Percentiles rank a stretch among this genome's conserved stretches.
Evolutionary conservation across 2,113 vertebrate genomes (phyloP).

Genomic region (Periophthalmus modestus): DNA sequence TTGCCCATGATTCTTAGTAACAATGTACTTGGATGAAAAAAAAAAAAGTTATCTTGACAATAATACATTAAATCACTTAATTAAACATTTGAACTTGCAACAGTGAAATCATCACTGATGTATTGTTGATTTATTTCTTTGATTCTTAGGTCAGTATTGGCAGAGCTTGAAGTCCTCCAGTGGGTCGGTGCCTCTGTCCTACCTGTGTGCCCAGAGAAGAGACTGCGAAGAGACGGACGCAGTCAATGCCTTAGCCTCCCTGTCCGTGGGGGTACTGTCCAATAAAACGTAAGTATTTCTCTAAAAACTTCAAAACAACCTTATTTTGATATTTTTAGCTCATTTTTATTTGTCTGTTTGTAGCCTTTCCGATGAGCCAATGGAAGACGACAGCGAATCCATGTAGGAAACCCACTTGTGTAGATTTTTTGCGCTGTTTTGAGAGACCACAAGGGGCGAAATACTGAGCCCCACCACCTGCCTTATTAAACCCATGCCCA

Average conservation of each 20-base stretch:
- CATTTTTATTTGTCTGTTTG: not conserved
- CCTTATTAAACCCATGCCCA: slow-evolving; percentile 45
- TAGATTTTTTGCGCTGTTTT: slow-evolving; percentile 39
- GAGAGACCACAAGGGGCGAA: slow-evolving; percentile 19
- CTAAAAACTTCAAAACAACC: not conserved
- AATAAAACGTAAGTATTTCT: slow-evolving; percentile 78
- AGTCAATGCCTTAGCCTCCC: slow-evolving; percentile 89
- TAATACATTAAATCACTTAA: no score
- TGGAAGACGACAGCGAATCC: slow-evolving; percentile 75
- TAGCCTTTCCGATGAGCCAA: slow-evolving; percentile 74
- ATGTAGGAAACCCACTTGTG: slow-evolving; percentile 58
- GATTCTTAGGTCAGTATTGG: slow-evolving; percentile 89
- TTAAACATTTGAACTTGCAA: not conserved
- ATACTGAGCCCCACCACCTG: slow-evolving; percentile 38
- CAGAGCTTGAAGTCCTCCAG: slow-evolving; percentile 81
- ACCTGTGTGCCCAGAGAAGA: slow-evolving; percentile 81
- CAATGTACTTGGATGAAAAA: no score
- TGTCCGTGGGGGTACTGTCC: slow-evolving; percentile 86
- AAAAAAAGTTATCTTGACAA: no score
- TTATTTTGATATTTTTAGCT: slow-evolving; percentile 13
- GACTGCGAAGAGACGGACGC: slow-evolving; percentile 91
- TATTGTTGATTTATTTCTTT: slow-evolving; percentile 7
- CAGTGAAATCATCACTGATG: not conserved
- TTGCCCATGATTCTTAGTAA: no score
- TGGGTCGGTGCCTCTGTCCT: slow-evolving; percentile 81